phyloP scores from a whole-genome alignment of 1,140 invertebrate species.

The Prorops nasuta region DNA sequence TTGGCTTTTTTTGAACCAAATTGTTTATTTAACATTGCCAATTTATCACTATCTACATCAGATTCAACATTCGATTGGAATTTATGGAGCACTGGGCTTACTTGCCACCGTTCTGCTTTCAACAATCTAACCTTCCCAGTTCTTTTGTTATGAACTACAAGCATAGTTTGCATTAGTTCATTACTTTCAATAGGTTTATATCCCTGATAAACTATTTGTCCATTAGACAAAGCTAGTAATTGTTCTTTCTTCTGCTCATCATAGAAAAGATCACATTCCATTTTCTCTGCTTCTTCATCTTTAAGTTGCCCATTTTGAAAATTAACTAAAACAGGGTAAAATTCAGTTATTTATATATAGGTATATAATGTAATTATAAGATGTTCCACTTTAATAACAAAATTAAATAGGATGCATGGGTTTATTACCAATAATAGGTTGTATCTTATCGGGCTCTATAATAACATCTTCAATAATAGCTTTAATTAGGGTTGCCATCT shows the following conservation, averaged over 20 bases:
- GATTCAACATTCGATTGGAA: slow-evolving; percentile 9
- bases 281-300: slow-evolving; percentile 36
- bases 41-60: slow-evolving; percentile 19
- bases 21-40: slow-evolving; percentile 49
- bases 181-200: slow-evolving; percentile 34
- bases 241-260: slow-evolving; percentile 34
- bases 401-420: background rate
- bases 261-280: slow-evolving; percentile 42
- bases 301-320: slow-evolving; percentile 48
- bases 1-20: slow-evolving; percentile 59
- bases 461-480: slow-evolving; percentile 39
- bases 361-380: background rate
- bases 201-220: slow-evolving; percentile 47
- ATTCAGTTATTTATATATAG: background rate
- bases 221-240: slow-evolving; percentile 42
- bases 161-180: slow-evolving; percentile 39
- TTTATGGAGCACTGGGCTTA: slow-evolving; percentile 43
- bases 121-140: slow-evolving; percentile 43
- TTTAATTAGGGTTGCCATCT: too few relatives aligned
- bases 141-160: slow-evolving; percentile 46
- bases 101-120: slow-evolving; percentile 42
- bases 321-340: slow-evolving; percentile 33
- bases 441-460: slow-evolving; percentile 33
- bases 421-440: slow-evolving; percentile 42
- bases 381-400: background rate